phyloP scores from a whole-genome alignment of 2,797 vertebrate genomes.

The Salarias fasciatus region DNA sequence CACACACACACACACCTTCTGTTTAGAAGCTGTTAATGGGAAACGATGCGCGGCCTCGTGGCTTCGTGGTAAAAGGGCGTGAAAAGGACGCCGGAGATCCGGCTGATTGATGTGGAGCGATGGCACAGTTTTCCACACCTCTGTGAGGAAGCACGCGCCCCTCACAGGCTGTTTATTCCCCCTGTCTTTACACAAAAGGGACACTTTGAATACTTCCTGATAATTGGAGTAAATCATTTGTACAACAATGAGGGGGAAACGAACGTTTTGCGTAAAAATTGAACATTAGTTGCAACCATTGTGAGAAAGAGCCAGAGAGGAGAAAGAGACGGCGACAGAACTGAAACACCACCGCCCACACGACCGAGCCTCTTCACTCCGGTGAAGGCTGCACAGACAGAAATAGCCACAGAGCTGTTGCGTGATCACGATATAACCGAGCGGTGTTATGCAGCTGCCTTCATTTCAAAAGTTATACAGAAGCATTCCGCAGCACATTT shows the following conservation, averaged over 20 bases:
- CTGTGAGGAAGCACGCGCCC: neutral
- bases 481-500: too few species aligned
- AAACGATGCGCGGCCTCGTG: neutral
- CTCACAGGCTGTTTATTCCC: too few species aligned
- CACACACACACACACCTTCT: too few species aligned
- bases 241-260: too few species aligned
- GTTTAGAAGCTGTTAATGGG: conserved; percentile 13
- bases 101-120: conserved; percentile 1
- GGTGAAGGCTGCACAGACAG: conserved; percentile 48
- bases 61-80: conserved; percentile 14
- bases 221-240: too few species aligned
- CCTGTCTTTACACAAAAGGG: too few species aligned
- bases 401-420: conserved; percentile 47
- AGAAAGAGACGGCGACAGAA: conserved; percentile 26
- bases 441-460: neutral
- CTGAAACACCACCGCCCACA: conserved; percentile 40
- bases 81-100: conserved; percentile 15
- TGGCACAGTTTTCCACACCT: neutral
- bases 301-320: neutral
- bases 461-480: too few species aligned
- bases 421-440: conserved; percentile 25
- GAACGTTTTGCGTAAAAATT: too few species aligned
- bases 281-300: too few species aligned
- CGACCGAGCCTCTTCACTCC: conserved; percentile 33
- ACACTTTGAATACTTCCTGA: neutral